Evolutionary conservation across 2,113 vertebrate genomes (phyloP).

Genomic region (Zeus faber): DNA sequence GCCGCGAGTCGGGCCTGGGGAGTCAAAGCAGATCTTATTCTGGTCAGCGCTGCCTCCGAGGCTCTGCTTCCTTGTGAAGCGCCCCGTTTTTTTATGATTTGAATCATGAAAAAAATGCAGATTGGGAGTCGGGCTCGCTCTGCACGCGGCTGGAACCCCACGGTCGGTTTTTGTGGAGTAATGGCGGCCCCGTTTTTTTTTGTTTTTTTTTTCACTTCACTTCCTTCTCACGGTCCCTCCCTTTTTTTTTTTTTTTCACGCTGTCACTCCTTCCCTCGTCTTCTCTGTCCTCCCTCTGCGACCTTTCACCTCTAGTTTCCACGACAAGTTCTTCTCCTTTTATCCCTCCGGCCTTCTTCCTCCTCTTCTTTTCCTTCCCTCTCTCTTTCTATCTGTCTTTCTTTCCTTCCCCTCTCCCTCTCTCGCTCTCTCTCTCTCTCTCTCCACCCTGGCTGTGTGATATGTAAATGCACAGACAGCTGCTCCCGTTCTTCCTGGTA

Average conservation of each 20-base stretch:
- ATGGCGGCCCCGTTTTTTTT: neutral
- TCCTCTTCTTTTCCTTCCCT: constrained; percentile 12
- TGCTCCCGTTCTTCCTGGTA: constrained; percentile 65
- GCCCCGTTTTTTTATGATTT: neutral
- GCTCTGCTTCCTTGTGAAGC: constrained; percentile 21
- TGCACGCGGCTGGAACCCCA: no score
- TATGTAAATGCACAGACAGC: constrained; percentile 75
- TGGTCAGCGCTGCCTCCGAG: constrained; percentile 34
- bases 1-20: constrained; percentile 42
- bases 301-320: neutral
- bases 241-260: no score
- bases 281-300: neutral
- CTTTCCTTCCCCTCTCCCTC: constrained; percentile 16
- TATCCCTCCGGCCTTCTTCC: neutral
- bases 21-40: constrained; percentile 57
- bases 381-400: no score
- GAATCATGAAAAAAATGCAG: neutral
- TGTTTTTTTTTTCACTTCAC: constrained; percentile 17
- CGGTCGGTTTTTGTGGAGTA: neutral
- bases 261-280: constrained; percentile 12
- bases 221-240: constrained; percentile 21
- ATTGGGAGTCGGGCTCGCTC: neutral
- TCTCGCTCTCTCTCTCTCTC: constrained; percentile 36
- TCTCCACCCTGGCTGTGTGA: constrained; percentile 61
- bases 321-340: neutral